Base-by-base conservation (phyloP, 1,140 invertebrate species). In the Venustaconcha ellipsiformis region DNA sequence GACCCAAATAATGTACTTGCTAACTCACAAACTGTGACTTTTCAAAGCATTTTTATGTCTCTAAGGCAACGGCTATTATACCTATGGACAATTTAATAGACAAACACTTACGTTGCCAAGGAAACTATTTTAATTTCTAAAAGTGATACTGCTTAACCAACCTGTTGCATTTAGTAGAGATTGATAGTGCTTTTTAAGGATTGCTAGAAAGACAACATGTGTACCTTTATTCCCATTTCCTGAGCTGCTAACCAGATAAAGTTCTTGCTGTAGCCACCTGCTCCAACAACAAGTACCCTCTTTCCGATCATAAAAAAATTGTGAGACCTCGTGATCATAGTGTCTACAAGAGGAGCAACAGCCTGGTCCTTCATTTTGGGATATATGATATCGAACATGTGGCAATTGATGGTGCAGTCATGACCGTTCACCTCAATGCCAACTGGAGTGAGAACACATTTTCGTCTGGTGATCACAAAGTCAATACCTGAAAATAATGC, bases 381-480 rank as follows among this genome's bases (percentile, higher is more conserved):
- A 48, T 48, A 48, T 48, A 48, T 8, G 69, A 76, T 78, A 48
- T 83, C 82, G 56, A 70, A 80, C 14, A 83, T 64, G 59, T 83
- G 82, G 57, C 78, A 80, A 63, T 81, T 83, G 26, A 82, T 83
- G 15, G 80, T 83, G 65, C 82, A 83, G 59, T 83, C 82, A 57
- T 83, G 82, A 60, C 78, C 75, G 70, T 83, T 83, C 0, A 82
- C 80, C 58, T 84, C 80, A 48, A 84, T 79, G 2, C 73, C 78
- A 14, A 80, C 65, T 14, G 78, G 72, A 17, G 37, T 37, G 14
- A 78, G 48, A 20, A 57, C 68, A 17, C 72, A 78, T 15, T 63
- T 37, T 67, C 58, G 67, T 58, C 74, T 56, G 14, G 78, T 71
- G 1, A 83, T 60, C 13, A 81, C 62, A 55, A 74, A 80, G 58